phyloP scores from a whole-genome alignment of 1,140 invertebrate species.

The Diachasma alloeum region DNA sequence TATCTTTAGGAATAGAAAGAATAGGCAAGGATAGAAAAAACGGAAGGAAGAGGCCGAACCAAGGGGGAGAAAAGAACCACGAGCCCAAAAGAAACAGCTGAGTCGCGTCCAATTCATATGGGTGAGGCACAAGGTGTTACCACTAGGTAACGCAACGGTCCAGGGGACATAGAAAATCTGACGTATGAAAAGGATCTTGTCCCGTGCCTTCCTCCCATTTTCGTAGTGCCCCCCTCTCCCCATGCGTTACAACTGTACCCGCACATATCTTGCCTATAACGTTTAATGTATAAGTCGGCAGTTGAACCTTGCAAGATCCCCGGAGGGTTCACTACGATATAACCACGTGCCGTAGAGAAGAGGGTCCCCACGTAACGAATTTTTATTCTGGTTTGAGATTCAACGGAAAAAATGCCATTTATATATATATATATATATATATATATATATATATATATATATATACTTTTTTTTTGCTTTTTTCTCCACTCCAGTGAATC shows the following conservation, averaged over 20 bases:
- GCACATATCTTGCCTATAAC: conserved; percentile 4
- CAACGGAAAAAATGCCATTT: neutral
- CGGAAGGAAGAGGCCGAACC: conserved; percentile 20
- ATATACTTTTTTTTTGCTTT: neutral
- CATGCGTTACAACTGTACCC: conserved; percentile 11
- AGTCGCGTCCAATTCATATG: conserved; percentile 53
- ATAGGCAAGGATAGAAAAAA: neutral
- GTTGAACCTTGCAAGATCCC: conserved; percentile 32
- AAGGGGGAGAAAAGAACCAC: conserved; percentile 22
- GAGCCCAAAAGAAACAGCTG: conserved; percentile 53
- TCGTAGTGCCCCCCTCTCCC: neutral
- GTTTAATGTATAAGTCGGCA: conserved; percentile 23
- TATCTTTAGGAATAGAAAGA: neutral
- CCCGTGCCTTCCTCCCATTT: conserved; percentile 53
- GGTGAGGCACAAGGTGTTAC: conserved; percentile 53
- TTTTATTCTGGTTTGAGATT: conserved; percentile 22
- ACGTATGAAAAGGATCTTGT: conserved; percentile 35
- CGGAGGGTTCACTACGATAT: conserved; percentile 2
- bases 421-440: too few relatives aligned
- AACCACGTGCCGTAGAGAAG: conserved; percentile 16
- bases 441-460: too few relatives aligned
- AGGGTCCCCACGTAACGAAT: conserved; percentile 21
- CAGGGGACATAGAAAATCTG: conserved; percentile 24
- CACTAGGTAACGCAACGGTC: conserved; percentile 49
- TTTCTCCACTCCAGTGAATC: neutral